Base-by-base conservation (phyloP, 2,113 vertebrate genomes). In the Triplophysa tibetana region DNA sequence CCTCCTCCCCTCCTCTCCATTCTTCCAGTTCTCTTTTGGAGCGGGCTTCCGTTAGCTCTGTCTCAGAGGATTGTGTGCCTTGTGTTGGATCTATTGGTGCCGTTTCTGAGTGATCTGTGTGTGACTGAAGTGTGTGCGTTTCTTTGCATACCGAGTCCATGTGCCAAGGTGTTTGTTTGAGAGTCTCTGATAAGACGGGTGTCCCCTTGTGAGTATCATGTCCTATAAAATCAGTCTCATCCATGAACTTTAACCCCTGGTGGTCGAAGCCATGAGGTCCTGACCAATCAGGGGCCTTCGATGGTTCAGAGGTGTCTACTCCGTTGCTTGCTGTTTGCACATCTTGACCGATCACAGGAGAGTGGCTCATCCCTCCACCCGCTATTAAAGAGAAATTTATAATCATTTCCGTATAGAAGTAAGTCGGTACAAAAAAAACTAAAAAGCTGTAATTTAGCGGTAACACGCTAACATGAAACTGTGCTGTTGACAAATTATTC, bases 321-420 rank as follows among this genome's bases (percentile, higher is more conserved):
- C 92, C 90, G 5, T 94, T 93, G 48, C 89, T 88, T 7, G 85
- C 88, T 84, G 91, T 89, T 70, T 89, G 88, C 90, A 89, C 88
- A n/a, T 91, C 89, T 45, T 88, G 87, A 90, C 88, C 89, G 83
- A 84, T 85, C 81, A 88, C 91, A 91, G 91, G 87, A 90, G 90
- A 93, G 88, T 89, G 88, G 90, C 91, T 94, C 93, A 93, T 94
- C 89, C 88, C 90, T 93, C 90, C 90, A 87, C 89, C 91, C 90
- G 89, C 89, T 91, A 81, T 23, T 38, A 64, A 80, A 81, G 54
- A 79, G 52, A 82, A 54, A 21, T 45, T 63, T 77, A 75, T 12
- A 70, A 65, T 26, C 26, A 11, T 58, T 13, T 19, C 19, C 54
- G 79, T 63, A 38, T 38, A 29, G 29, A 29, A 29, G 29, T 29